These are phyloP conservation scores for Archegozetes longisetosus DNA, from an alignment of 1,140 invertebrate genomes.

Conservation along the genomic window DNA sequence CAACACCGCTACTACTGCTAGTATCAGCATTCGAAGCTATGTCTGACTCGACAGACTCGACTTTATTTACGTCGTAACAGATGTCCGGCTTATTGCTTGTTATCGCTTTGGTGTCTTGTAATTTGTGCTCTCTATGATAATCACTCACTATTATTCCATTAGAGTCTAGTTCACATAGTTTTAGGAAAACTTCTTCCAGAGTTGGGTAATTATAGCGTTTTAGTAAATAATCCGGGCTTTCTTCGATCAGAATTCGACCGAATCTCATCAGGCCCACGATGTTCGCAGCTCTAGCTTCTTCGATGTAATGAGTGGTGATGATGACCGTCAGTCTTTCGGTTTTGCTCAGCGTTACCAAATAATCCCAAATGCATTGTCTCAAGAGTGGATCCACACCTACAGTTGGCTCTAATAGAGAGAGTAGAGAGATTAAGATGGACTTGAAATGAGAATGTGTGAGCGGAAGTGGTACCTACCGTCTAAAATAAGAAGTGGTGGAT, in stretches of 20 bases:
- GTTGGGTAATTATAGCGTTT: constrained; percentile 61
- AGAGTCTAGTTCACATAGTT: constrained; percentile 44
- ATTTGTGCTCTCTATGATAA: background rate
- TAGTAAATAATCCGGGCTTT: constrained; percentile 65
- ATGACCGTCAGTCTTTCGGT: constrained; percentile 39
- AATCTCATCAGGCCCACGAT: constrained; percentile 35
- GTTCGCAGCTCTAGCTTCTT: constrained; percentile 29
- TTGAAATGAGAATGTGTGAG: constrained; percentile 27
- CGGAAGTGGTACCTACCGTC: background rate
- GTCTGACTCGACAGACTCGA: background rate
- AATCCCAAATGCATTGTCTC: constrained; percentile 22
- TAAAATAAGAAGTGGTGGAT: constrained; percentile 30
- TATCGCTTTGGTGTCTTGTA: background rate
- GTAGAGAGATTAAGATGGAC: constrained; percentile 29
- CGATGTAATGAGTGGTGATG: constrained; percentile 34
- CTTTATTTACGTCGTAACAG: background rate
- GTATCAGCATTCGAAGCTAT: background rate
- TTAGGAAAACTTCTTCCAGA: constrained; percentile 82
- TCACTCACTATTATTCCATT: background rate
- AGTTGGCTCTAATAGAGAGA: constrained; percentile 33
- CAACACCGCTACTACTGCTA: background rate
- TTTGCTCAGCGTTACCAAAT: constrained; percentile 10
- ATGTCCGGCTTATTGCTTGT: background rate
- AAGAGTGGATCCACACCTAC: constrained; percentile 32
- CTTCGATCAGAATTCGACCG: constrained; percentile 51